Percentiles rank a stretch among this genome's conserved stretches.
Conservation (phyloP, 53 echinoderm and acorn worm species). For the Actinopyga echinites region DNA sequence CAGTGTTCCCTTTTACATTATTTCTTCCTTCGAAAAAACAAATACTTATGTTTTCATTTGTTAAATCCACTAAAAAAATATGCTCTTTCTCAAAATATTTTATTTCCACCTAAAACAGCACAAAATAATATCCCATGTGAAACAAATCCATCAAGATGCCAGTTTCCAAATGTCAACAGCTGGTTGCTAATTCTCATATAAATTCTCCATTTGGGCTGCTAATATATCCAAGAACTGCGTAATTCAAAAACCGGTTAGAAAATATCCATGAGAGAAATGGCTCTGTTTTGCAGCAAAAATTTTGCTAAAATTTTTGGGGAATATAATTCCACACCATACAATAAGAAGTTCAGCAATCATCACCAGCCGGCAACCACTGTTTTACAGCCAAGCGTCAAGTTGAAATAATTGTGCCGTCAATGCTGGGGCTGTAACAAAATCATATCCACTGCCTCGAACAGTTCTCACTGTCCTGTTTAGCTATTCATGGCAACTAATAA, state of each 20-base stretch:
- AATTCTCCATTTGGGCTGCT: background rate
- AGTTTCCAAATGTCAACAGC: slow-evolving; percentile 26
- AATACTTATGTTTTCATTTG: too few species aligned
- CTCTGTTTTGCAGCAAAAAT: background rate
- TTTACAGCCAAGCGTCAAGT: slow-evolving; percentile 31
- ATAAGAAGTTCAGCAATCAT: slow-evolving; percentile 1
- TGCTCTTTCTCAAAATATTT: background rate
- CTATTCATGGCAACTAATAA: slow-evolving; percentile 49
- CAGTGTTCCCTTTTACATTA: too few species aligned
- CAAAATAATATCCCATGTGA: background rate
- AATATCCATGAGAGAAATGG: background rate
- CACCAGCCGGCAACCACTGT: slow-evolving; percentile 28
- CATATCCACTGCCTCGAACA: slow-evolving; percentile 21
- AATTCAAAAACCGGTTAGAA: background rate
- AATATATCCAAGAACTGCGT: background rate
- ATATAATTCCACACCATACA: background rate
- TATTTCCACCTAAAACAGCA: slow-evolving; percentile 12
- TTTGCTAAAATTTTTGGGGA: background rate
- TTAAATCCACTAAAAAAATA: too few species aligned
- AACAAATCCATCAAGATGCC: slow-evolving; percentile 31
- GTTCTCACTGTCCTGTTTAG: slow-evolving; percentile 31
- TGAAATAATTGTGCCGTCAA: slow-evolving; percentile 40
- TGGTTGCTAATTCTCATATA: slow-evolving; percentile 22
- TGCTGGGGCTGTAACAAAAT: slow-evolving; percentile 53
- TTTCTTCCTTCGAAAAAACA: too few species aligned